These are phyloP conservation scores for Brachyrhaphis roseni DNA, from an alignment of 2,797 vertebrate species.

Conservation along the genomic window DNA sequence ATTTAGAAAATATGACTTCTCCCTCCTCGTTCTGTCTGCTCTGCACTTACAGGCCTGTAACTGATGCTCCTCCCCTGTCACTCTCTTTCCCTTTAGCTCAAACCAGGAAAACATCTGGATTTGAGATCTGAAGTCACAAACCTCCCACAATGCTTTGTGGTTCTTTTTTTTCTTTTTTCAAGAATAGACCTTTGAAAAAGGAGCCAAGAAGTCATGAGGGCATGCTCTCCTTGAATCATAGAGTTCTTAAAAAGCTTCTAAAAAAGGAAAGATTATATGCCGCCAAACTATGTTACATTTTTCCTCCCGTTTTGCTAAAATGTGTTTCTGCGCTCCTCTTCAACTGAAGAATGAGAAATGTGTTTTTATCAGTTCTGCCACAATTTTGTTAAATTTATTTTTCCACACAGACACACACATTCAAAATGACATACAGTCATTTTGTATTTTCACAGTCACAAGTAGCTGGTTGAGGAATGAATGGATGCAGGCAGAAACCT, in stretches of 20 bases:
- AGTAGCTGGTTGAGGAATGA: background rate
- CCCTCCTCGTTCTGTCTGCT: slow-evolving; percentile 11
- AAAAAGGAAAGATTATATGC: slow-evolving; percentile 12
- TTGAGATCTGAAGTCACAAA: slow-evolving; percentile 48
- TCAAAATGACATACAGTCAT: background rate
- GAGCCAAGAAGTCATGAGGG: slow-evolving; percentile 28
- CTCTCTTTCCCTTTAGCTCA: slow-evolving; percentile 22
- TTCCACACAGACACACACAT: background rate
- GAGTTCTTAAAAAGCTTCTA: slow-evolving; percentile 19
- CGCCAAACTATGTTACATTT: slow-evolving; percentile 1
- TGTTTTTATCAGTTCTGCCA: background rate
- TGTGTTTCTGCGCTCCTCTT: background rate
- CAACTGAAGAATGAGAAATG: background rate
- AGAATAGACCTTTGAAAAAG: slow-evolving; percentile 51
- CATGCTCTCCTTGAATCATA: slow-evolving; percentile 25
- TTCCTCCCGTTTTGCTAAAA: slow-evolving; percentile 27
- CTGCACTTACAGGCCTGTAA: background rate
- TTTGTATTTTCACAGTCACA: background rate
- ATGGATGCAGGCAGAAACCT: background rate
- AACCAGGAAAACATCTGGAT: slow-evolving; percentile 66
- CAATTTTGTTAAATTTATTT: background rate
- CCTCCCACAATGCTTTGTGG: slow-evolving; percentile 53
- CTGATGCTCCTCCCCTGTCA: slow-evolving; percentile 30
- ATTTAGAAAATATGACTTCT: slow-evolving; percentile 18
- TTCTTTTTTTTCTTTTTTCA: slow-evolving; percentile 11